Percentiles rank a stretch among this genome's conserved stretches.
Evolutionary conservation across 2,113 vertebrate species (phyloP).

Genomic region (Megaceryle maxima): DNA sequence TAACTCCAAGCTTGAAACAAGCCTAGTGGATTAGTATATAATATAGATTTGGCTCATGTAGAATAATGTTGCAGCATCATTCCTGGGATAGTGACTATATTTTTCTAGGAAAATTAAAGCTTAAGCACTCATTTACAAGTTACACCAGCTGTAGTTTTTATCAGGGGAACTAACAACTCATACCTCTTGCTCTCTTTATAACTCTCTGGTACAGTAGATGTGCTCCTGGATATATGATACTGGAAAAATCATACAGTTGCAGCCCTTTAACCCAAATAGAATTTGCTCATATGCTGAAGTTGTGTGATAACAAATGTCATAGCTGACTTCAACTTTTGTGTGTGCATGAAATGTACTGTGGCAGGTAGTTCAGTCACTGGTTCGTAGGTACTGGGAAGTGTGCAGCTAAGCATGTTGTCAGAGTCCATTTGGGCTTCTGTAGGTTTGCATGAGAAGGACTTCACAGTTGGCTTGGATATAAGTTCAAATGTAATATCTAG

Average conservation of each 20-base stretch:
- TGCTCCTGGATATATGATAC: background rate
- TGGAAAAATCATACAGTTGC: background rate
- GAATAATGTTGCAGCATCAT: background rate
- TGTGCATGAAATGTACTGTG: background rate
- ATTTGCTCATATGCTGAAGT: accelerated
- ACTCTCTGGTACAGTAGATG: background rate
- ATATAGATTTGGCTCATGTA: background rate
- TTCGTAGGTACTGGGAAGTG: background rate
- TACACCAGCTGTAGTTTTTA: background rate
- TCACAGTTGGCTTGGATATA: background rate
- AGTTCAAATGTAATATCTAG: background rate
- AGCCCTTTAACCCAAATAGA: background rate
- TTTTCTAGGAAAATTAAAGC: background rate
- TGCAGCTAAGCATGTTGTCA: background rate
- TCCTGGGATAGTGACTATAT: background rate
- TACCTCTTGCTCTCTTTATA: background rate
- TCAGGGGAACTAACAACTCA: background rate
- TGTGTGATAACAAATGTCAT: background rate
- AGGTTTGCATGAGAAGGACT: background rate
- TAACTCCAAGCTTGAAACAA: background rate
- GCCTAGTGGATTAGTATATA: background rate
- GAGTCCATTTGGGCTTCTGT: background rate
- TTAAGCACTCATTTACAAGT: background rate
- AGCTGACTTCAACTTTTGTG: background rate
- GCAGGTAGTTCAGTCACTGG: background rate